A percentile compares a stretch with the other conserved stretches of the same genome.
Conservation (phyloP, 2,113 vertebrate genomes). For the Glaucidium brasilianum region DNA sequence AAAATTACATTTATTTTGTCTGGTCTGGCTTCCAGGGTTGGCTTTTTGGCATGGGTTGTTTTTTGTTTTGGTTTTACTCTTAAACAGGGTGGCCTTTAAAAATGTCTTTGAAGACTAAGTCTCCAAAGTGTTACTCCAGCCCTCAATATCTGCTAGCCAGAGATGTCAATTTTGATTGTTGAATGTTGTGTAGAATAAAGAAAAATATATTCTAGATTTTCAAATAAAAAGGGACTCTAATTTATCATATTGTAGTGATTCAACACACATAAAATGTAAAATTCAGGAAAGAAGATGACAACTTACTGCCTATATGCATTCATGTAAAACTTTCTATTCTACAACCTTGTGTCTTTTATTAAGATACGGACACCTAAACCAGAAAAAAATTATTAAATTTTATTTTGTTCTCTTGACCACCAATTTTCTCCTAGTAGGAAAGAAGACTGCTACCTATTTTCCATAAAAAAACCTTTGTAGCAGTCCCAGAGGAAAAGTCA, state of each 20-base stretch:
- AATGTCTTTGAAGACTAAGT: not conserved
- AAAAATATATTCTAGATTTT: not conserved
- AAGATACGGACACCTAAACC: not conserved
- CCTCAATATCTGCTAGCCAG: not conserved
- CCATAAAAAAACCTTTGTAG: conserved; percentile 72
- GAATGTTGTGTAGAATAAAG: not conserved
- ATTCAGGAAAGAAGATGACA: not conserved
- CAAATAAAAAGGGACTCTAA: not conserved
- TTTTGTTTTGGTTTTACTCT: not conserved
- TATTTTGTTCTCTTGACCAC: conserved; percentile 27
- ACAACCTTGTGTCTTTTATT: not conserved
- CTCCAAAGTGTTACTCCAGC: conserved; percentile 24
- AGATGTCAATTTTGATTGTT: not conserved
- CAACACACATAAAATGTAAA: not conserved
- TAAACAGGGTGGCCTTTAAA: not conserved
- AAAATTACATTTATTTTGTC: not conserved
- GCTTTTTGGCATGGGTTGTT: not conserved
- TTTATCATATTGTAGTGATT: not conserved
- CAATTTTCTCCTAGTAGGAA: conserved; percentile 7
- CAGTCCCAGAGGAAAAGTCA: conserved; percentile 71
- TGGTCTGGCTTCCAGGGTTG: not conserved
- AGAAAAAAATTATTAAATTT: not conserved
- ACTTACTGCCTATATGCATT: not conserved
- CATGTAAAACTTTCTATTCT: not conserved
- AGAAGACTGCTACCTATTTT: conserved; percentile 45